Percentiles rank a stretch among this genome's conserved stretches.
phyloP scores from a whole-genome alignment of 2,113 vertebrate species.

The Alosa alosa region DNA sequence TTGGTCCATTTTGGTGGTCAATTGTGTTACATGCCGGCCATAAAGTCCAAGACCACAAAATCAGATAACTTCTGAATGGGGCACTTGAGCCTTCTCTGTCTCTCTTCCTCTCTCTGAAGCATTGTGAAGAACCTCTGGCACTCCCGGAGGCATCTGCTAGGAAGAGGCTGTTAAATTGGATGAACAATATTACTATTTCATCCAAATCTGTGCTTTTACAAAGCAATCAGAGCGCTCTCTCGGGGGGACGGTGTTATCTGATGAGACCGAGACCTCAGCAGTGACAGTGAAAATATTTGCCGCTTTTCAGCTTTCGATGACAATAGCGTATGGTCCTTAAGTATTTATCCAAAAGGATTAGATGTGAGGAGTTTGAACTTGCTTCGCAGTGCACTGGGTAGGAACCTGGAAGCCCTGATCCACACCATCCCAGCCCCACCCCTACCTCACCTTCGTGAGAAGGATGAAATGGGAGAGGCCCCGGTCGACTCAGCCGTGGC shows the following conservation, averaged over 20 bases:
- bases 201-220: constrained; percentile 32
- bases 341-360: constrained; percentile 53
- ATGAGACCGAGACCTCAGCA: constrained; percentile 47
- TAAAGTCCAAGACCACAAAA: constrained; percentile 8
- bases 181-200: constrained; percentile 17
- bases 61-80: not conserved
- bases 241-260: constrained; percentile 48
- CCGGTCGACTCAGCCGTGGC: constrained; percentile 58
- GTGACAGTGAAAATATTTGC: constrained; percentile 55
- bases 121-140: not conserved
- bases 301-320: constrained; percentile 50
- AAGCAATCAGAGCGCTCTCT: constrained; percentile 50
- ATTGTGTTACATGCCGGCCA: not conserved
- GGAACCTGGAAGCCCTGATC: constrained; percentile 46
- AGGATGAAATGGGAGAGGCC: constrained; percentile 62
- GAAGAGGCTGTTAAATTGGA: constrained; percentile 24
- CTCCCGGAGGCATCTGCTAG: not conserved
- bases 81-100: not conserved
- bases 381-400: constrained; percentile 55
- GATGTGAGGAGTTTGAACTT: constrained; percentile 59
- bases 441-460: constrained; percentile 48
- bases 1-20: constrained; percentile 13
- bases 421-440: constrained; percentile 37
- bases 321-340: constrained; percentile 44
- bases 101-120: not conserved